phyloP scores from a whole-genome alignment of 2,888 invertebrate genomes.

The Antheraea assamensis region DNA sequence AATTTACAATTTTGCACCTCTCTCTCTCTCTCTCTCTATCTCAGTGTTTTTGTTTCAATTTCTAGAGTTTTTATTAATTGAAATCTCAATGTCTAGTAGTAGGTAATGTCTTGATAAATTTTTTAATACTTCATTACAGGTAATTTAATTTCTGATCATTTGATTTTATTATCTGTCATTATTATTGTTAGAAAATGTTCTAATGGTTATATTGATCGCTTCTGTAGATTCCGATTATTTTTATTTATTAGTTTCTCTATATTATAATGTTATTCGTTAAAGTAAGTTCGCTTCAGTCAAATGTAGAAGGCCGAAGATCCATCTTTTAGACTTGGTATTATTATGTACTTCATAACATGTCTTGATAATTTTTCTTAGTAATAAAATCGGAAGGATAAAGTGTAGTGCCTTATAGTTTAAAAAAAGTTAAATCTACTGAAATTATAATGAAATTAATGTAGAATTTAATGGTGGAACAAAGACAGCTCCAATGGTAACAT shows the following conservation, averaged over 20 bases:
- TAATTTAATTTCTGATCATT: not conserved
- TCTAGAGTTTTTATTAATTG: slow-evolving; percentile 6
- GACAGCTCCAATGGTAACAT: too few relatives aligned
- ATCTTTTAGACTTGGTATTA: too few relatives aligned
- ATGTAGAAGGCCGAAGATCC: not conserved
- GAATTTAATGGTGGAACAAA: too few relatives aligned
- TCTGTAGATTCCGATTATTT: not conserved
- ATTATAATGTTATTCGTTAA: not conserved
- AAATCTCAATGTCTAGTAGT: not conserved
- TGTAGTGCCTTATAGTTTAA: too few relatives aligned
- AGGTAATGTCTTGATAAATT: slow-evolving; percentile 4
- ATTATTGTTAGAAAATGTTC: not conserved
- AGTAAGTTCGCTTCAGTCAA: not conserved
- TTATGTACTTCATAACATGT: too few relatives aligned
- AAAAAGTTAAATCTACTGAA: too few relatives aligned
- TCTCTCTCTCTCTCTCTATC: not conserved
- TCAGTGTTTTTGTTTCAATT: not conserved
- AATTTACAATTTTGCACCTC: not conserved
- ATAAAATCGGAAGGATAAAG: too few relatives aligned
- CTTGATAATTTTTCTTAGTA: too few relatives aligned
- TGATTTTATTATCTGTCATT: not conserved
- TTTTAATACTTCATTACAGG: not conserved
- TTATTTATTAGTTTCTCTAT: not conserved
- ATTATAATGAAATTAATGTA: too few relatives aligned
- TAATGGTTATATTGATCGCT: not conserved